Percentiles rank a stretch among this genome's conserved stretches.
Conservation (phyloP, 2,888 invertebrate genomes). For the Andrena chrysosceles region DNA sequence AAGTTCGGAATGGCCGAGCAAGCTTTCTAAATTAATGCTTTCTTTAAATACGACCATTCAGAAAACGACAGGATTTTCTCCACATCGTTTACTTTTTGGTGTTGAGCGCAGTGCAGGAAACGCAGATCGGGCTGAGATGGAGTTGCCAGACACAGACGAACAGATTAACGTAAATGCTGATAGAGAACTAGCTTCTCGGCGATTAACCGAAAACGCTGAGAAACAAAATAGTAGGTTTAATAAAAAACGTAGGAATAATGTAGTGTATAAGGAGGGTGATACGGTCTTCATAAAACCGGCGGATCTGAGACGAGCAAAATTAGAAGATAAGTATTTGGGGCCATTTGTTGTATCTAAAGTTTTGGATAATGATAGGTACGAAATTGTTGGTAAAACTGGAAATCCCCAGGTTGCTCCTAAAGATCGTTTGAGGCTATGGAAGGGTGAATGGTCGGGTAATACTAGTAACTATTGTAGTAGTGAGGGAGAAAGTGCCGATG, state of each 20-base stretch:
- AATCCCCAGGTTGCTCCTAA: constrained; percentile 3
- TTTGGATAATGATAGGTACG: neutral
- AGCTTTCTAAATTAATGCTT: neutral
- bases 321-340: constrained; percentile 11
- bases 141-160: neutral
- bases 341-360: neutral
- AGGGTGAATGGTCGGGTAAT: neutral
- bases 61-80: constrained; percentile 6
- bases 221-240: neutral
- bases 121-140: neutral
- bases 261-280: constrained; percentile 3
- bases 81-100: constrained; percentile 10
- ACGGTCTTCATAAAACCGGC: too few relatives aligned
- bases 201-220: neutral
- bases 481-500: too few relatives aligned
- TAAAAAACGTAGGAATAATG: neutral
- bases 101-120: neutral
- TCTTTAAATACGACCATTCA: constrained; percentile 1
- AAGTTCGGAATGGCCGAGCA: neutral
- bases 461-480: neutral
- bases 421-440: neutral
- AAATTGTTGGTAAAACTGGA: constrained; percentile 1
- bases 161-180: neutral
- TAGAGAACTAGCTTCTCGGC: neutral
- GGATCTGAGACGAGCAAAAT: neutral